Evolutionary conservation across 1,140 invertebrate genomes (phyloP).

Genomic region (Lerema accius): DNA sequence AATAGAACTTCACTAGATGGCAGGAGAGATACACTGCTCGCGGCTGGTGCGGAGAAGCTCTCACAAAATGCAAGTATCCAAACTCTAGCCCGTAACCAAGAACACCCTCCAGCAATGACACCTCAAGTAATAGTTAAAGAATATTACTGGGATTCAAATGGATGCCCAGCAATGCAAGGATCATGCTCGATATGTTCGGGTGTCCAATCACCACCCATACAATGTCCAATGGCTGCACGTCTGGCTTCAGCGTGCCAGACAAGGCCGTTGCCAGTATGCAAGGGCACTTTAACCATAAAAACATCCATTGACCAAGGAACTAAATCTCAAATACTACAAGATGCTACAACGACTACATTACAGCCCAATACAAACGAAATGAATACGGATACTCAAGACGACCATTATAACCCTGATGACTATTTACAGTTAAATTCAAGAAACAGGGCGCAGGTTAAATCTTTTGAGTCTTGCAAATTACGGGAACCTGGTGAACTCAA

Average conservation of each 20-base stretch:
- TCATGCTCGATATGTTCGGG: conserved; percentile 12
- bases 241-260: conserved; percentile 12
- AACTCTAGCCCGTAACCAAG: conserved; percentile 12
- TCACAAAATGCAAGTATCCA: conserved; percentile 26
- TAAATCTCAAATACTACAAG: background rate
- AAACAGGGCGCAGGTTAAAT: background rate
- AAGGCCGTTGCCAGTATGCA: background rate
- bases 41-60: too few species aligned
- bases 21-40: too few species aligned
- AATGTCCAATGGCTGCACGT: background rate
- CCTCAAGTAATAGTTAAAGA: conserved; percentile 36
- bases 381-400: background rate
- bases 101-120: conserved; percentile 7
- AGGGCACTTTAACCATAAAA: background rate
- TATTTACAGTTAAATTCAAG: conserved; percentile 2
- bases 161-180: conserved; percentile 7
- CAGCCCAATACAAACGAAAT: background rate
- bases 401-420: background rate
- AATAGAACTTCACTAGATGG: conserved; percentile 7
- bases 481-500: background rate
- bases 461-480: conserved; percentile 2
- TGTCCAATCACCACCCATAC: background rate
- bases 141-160: conserved; percentile 31
- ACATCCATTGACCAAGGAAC: background rate
- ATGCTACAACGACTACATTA: background rate